phyloP scores from a whole-genome alignment of 2,888 invertebrate genomes.

The Tenthredo amoena region DNA sequence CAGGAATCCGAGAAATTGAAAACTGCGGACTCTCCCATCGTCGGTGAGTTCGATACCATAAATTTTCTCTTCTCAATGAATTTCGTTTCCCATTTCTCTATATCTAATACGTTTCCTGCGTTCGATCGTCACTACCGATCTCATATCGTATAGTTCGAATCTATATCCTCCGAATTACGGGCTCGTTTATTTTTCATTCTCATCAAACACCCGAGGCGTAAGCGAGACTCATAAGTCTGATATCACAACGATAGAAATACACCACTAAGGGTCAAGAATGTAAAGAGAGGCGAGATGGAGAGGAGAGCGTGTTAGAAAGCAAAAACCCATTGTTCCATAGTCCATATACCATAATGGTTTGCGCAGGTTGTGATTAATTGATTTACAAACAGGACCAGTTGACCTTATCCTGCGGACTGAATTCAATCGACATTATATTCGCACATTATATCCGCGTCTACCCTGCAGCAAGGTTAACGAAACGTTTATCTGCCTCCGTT shows the following conservation, averaged over 20 bases:
- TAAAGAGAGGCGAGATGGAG: no score
- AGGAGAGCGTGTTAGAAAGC: background rate
- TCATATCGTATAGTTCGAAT: background rate
- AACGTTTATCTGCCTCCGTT: background rate
- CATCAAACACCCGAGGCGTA: background rate
- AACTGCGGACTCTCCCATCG: background rate
- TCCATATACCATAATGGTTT: background rate
- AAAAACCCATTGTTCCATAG: slow-evolving; percentile 22
- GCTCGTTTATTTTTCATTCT: background rate
- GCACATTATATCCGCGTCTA: background rate
- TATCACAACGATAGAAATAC: background rate
- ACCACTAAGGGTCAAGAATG: background rate
- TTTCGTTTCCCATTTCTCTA: background rate
- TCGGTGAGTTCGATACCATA: background rate
- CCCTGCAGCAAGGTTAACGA: background rate
- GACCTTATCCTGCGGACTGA: slow-evolving; percentile 26
- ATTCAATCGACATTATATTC: background rate
- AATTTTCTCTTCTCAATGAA: no score
- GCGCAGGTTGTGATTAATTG: slow-evolving; percentile 49
- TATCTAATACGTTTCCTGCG: background rate
- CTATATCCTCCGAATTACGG: background rate
- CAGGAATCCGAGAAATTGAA: background rate
- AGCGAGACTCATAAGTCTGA: background rate
- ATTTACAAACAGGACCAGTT: slow-evolving; percentile 44
- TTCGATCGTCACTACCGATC: background rate